Evolutionary conservation across 2,113 vertebrate species (phyloP), one percentile per base, ranked within the genome.

Genomic region (Triplophysa rosa): DNA sequence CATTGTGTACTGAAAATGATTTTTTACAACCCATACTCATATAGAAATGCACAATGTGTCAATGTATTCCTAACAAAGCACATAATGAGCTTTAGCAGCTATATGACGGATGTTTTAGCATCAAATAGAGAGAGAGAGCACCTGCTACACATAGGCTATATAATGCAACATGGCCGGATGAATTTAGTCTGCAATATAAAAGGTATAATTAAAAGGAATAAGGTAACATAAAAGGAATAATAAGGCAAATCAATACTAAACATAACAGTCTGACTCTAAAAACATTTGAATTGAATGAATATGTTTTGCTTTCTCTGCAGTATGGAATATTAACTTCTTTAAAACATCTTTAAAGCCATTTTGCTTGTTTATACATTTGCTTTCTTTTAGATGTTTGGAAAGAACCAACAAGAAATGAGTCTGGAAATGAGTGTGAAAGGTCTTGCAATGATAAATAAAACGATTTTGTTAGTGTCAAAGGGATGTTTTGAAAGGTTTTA

Each of bases 251-350:
- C 8, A 19, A 33, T 70, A 52, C 4, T 73, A 42, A 17, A 40
- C 70, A 23, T 7, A 72, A 61, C 49, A 72, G 59, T 61, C n/a
- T 40, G 70, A 8, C 56, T 42, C 40, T 61, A 19, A 61, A 45
- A 62, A 74, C 21, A 74, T 26, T 62, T 24, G n/a, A 42, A 69
- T 11, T 29, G 24, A 54, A 69, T 29, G 4, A n/a, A 69, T 69
- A n/a, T 49, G 1, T 14, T 49, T 68, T 29, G 23, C 29, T 69
- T 54, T 69, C 9, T 16, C 45, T 6, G 8, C 24, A 26, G 11
- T 21, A 42, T 42, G 33, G 64, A 66, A 70, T 4, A 73, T 26
- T 17, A 23, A 21, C 12, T 61, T 2, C 14, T 37, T 3, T 33
- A 56, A 29, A 71, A 0, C 1, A 11, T 19, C 23, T 19, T 12